Base-by-base conservation (phyloP, 2,888 invertebrate genomes). In the Microctonus hyperodae region DNA sequence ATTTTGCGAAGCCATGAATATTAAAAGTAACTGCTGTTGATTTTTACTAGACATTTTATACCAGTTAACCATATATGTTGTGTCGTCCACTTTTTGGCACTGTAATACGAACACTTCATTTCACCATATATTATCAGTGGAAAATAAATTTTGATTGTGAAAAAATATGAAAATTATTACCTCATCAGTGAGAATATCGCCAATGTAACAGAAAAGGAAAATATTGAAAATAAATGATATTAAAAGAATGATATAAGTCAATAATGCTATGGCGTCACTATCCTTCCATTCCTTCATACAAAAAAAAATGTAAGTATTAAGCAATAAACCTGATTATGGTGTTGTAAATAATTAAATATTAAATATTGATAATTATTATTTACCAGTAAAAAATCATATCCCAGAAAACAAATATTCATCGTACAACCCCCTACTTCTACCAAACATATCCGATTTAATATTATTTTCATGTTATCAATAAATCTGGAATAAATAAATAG, bases 201-300 rank as follows among this genome's bases (percentile, higher is more conserved):
- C 81, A 25, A 79, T 78, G 56, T 76, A 78, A 48, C 80, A 81
- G 25, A 79, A 70, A 31, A 79, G 74, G 40, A 78, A 81, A 55
- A 81, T 77, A 60, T 73, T 68, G 48, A 69, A 67, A 1, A 62
- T 22, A 16, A 70, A 68, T 2, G 68, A 68, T 5, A 58, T 40
- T 16, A 71, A 63, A 1, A 69, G 48, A 9, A 68, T 58, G 1
- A 53, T 33, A 6, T 68, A 71, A 20, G 69, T 65, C 4, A 70
- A 31, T 25, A 66, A 64, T 16, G 59, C 67, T 9, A 69, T 9
- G 5, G 67, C 64, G 53, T 60, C 70, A n/a, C 58, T 67, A 25
- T 64, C 55, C 11, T 64, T 63, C 68, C 66, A 69, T 62, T 69
- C 67, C 68, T 69, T 13, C 20, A 28, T 2, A 28, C 25, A 10